Percentiles rank a stretch among this genome's conserved stretches.
phyloP scores from a whole-genome alignment of 2,113 vertebrate genomes.

The Barbus barbus region DNA sequence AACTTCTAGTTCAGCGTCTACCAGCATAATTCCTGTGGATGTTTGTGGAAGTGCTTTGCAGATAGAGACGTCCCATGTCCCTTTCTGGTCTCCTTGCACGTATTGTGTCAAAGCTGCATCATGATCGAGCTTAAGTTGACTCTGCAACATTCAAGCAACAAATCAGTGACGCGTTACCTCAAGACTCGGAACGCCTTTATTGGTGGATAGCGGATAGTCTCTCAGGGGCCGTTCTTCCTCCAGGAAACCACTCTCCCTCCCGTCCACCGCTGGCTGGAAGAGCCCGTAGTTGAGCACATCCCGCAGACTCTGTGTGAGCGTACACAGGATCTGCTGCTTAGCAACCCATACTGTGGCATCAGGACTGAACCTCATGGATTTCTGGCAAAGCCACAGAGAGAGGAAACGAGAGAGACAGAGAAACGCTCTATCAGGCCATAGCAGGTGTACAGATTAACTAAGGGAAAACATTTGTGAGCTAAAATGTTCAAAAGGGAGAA shows the following conservation, averaged over 20 bases:
- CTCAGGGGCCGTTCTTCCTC: conserved; percentile 84
- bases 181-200: conserved; percentile 79
- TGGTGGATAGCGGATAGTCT: conserved; percentile 80
- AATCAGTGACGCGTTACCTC: conserved; percentile 72
- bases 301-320: conserved; percentile 84
- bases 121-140: not conserved
- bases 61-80: not conserved
- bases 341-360: conserved; percentile 86
- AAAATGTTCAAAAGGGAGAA: not conserved
- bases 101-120: conserved; percentile 5
- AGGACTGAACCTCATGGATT: conserved; percentile 84
- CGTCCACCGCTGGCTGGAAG: conserved; percentile 85
- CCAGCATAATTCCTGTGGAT: not conserved
- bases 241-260: conserved; percentile 84
- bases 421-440: conserved; percentile 21
- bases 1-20: conserved; percentile 4
- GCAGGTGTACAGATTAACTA: conserved; percentile 22
- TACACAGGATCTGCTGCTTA: conserved; percentile 85
- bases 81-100: not conserved
- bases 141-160: not conserved
- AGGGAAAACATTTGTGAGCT: conserved; percentile 2
- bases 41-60: conserved; percentile 1
- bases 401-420: conserved; percentile 25
- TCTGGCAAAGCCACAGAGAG: conserved; percentile 69
- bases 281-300: conserved; percentile 90